Conservation (phyloP, 2,888 invertebrate genomes). For the Amphimallon solstitiale region DNA sequence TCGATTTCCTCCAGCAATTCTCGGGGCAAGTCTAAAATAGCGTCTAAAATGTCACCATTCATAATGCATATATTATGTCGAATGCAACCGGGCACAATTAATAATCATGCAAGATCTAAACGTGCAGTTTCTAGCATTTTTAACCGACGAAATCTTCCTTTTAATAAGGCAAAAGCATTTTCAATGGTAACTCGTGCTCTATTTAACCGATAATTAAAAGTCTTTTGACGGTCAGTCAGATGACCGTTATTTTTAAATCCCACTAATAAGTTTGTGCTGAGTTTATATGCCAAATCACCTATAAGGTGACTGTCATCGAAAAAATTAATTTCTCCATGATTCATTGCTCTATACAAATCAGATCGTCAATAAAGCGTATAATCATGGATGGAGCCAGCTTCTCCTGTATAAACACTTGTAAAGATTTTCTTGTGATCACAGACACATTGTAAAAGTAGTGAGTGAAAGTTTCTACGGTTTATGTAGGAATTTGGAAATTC, state of each 20-base stretch:
- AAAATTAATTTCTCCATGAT: neutral
- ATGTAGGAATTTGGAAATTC: slow-evolving; percentile 2
- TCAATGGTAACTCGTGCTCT: too few relatives aligned
- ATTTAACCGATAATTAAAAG: too few relatives aligned
- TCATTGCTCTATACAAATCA: neutral
- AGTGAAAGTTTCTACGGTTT: slow-evolving; percentile 11
- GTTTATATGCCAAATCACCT: slow-evolving; percentile 2
- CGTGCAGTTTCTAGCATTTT: too few relatives aligned
- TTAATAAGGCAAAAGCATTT: too few relatives aligned
- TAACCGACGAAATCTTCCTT: too few relatives aligned
- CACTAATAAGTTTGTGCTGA: neutral
- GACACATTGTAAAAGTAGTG: slow-evolving; percentile 10
- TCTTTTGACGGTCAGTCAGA: slow-evolving; percentile 13
- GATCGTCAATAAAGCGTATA: neutral
- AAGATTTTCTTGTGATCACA: slow-evolving; percentile 6
- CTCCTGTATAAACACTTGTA: slow-evolving; percentile 6
- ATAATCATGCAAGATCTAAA: too few relatives aligned
- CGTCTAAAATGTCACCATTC: too few relatives aligned
- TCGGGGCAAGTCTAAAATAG: too few relatives aligned
- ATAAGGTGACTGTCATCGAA: neutral
- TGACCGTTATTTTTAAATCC: neutral
- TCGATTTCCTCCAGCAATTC: too few relatives aligned
- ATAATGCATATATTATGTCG: too few relatives aligned
- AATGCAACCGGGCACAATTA: too few relatives aligned
- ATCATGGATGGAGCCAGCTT: slow-evolving; percentile 10